These are phyloP conservation scores for Meriones psammophilus DNA, from an alignment of 2,797 vertebrate genomes.

Conservation along the genomic window DNA sequence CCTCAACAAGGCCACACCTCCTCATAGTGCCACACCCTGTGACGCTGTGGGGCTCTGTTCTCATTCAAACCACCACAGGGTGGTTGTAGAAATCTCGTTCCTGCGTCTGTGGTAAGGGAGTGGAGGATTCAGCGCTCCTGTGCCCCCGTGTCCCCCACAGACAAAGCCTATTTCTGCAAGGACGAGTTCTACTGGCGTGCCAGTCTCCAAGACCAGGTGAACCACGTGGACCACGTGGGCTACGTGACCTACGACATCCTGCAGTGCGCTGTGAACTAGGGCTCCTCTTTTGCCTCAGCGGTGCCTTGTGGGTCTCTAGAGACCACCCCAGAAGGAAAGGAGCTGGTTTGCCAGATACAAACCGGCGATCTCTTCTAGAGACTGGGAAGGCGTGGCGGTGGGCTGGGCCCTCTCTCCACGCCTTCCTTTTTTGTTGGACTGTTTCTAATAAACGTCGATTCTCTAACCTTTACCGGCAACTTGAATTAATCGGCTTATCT, in stretches of 20 bases:
- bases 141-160: slow-evolving; percentile 84
- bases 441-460: slow-evolving; percentile 81
- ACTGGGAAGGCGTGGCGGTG: slow-evolving; percentile 13
- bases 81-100: not conserved
- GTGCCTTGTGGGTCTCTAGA: not conserved
- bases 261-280: slow-evolving; percentile 90
- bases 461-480: slow-evolving; percentile 19
- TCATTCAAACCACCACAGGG: not conserved
- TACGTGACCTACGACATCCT: slow-evolving; percentile 94
- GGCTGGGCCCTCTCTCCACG: slow-evolving; percentile 73
- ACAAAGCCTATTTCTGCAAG: slow-evolving; percentile 93
- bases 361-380: slow-evolving; percentile 52
- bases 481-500: not conserved
- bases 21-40: not conserved
- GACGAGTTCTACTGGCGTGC: slow-evolving; percentile 95
- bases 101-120: not conserved
- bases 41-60: too few species aligned
- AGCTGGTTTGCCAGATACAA: slow-evolving; percentile 68
- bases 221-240: slow-evolving; percentile 94
- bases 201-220: slow-evolving; percentile 91
- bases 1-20: not conserved
- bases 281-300: not conserved
- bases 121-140: not conserved
- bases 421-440: slow-evolving; percentile 56
- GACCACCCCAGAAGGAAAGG: not conserved